Conservation (phyloP, 2,797 vertebrate genomes). For the Tapirus indicus region DNA sequence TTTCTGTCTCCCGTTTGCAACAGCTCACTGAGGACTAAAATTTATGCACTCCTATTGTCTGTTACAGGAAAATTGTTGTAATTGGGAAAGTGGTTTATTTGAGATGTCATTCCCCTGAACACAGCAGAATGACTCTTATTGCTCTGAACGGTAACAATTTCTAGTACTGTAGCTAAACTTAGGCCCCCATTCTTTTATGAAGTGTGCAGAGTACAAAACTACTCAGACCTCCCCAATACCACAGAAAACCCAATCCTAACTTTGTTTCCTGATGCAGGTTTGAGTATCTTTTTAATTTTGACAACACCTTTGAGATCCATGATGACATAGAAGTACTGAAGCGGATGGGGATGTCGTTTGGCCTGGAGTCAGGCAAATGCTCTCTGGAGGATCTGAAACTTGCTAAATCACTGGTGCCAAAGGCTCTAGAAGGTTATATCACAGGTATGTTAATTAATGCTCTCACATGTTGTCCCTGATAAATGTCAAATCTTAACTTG, state of each 20-base stretch:
- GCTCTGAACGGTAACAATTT: not conserved
- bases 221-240: not conserved
- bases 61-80: constrained; percentile 69
- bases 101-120: constrained; percentile 44
- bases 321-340: constrained; percentile 94
- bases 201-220: not conserved
- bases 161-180: not conserved
- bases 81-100: constrained; percentile 47
- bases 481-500: not conserved
- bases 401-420: constrained; percentile 92
- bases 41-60: constrained; percentile 56
- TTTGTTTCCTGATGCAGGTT: constrained; percentile 87
- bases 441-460: constrained; percentile 86
- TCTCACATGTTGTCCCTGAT: not conserved
- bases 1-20: constrained; percentile 68
- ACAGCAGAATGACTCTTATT: constrained; percentile 35
- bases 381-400: constrained; percentile 90
- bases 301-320: constrained; percentile 95
- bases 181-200: not conserved
- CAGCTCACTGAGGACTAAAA: constrained; percentile 69
- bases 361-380: constrained; percentile 92
- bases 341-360: constrained; percentile 94
- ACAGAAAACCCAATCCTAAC: not conserved
- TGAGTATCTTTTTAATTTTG: constrained; percentile 95
- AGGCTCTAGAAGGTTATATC: constrained; percentile 92